Base-by-base conservation (phyloP, 2,888 invertebrate genomes). In the Melikaiella ostensackeni region DNA sequence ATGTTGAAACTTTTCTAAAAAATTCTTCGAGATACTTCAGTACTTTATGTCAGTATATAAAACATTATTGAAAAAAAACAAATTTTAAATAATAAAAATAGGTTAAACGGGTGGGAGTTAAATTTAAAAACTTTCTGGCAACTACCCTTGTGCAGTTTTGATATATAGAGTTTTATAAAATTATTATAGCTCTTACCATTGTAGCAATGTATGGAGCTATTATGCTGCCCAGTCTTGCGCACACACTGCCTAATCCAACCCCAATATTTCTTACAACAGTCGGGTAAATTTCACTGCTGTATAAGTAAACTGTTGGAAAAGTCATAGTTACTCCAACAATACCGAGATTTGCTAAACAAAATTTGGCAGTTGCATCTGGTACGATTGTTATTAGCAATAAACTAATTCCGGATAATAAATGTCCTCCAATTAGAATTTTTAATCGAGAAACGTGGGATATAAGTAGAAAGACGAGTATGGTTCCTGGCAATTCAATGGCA, bases 181-280 rank as follows among this genome's bases (percentile, higher is more conserved):
- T 42, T 11, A 35, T 19, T 3, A 21, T 74, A n/a, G 16, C 42
- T 78, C 77, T 84, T 86, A 91, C 91, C 84, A 96, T 90, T 19
- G 95, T 94, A 1, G 96, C 95, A 9, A 98, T 94, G 86, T 96
- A 96, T 0, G 98, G 98, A 0, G 98, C 97, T 13, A 95, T 88
- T 93, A 98, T 96, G 0, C 97, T 97, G 13, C 98, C 98, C 73
- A 97, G 91, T 85, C 98, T 94, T 0, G 97, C 97, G 79, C 95
- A 94, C 91, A 97, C 96, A 0, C 98, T 98, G 30, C 97, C 95
- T 9, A 96, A 92, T 1, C 98, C 98, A 79, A 98, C 94, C 0
- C 97, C 98, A 55, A 96, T 95, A 88, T 98, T 98, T 74, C 98
- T 93, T 0, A 98, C 95, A 9, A 97, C 96, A 0, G 98, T 98